Evolutionary conservation across 2,888 invertebrate genomes (phyloP).

Genomic region (Drosophila aldrichi): DNA sequence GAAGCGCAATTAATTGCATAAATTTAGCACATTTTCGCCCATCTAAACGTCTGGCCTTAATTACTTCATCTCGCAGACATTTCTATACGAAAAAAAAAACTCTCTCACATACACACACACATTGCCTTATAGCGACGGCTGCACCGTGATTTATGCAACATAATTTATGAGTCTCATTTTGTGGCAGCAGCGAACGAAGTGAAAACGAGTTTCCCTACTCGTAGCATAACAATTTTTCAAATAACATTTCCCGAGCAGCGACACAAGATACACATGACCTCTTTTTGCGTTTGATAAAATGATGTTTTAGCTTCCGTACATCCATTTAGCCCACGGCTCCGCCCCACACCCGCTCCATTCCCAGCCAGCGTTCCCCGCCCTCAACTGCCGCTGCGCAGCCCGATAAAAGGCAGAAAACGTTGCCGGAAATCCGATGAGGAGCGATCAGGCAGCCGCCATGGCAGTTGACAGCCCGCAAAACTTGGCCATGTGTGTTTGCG

Average conservation of each 20-base stretch:
- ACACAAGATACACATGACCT: constrained; percentile 66
- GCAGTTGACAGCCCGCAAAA: constrained; percentile 40
- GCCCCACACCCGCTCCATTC: no score
- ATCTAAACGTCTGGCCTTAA: constrained; percentile 18
- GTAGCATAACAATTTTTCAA: constrained; percentile 50
- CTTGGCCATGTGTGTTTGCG: constrained; percentile 25
- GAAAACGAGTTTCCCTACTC: constrained; percentile 19
- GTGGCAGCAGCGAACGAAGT: constrained; percentile 26
- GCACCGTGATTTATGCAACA: constrained; percentile 66
- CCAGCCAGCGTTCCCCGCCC: no score
- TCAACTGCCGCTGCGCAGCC: constrained; percentile 7
- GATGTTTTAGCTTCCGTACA: constrained; percentile 24
- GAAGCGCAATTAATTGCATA: constrained; percentile 15
- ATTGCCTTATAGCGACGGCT: constrained; percentile 9
- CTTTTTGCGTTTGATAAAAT: constrained; percentile 68
- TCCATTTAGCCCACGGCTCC: neutral
- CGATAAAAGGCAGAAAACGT: constrained; percentile 52
- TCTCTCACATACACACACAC: neutral
- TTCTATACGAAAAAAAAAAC: neutral
- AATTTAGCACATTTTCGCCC: constrained; percentile 16
- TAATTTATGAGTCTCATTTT: constrained; percentile 72
- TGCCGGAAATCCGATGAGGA: constrained; percentile 55
- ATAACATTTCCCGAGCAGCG: constrained; percentile 30
- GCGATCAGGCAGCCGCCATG: constrained; percentile 42
- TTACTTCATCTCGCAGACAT: constrained; percentile 27